Conservation (phyloP, 2,888 invertebrate species). For the Eupithecia pulchellata region DNA sequence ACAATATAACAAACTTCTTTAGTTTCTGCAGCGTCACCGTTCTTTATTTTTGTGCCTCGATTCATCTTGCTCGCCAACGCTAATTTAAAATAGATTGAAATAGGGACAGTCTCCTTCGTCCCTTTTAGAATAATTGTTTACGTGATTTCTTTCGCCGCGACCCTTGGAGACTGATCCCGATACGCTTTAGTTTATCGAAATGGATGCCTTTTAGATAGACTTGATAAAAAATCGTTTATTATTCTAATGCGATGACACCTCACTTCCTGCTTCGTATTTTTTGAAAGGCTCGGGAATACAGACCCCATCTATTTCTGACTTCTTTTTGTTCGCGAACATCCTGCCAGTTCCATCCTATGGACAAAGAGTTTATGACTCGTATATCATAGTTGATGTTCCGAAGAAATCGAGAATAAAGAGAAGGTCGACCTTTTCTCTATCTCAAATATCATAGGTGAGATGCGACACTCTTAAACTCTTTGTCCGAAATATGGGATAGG, state of each 20-base stretch:
- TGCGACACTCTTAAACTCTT: not conserved
- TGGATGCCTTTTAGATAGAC: conserved; percentile 55
- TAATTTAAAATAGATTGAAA: conserved; percentile 56
- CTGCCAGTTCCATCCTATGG: not conserved
- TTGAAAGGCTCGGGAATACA: not conserved
- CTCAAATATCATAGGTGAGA: not conserved
- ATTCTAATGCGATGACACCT: conserved; percentile 45
- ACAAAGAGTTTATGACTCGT: conserved; percentile 1
- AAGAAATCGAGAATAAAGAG: not conserved
- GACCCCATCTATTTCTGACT: not conserved
- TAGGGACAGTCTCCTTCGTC: conserved; percentile 50
- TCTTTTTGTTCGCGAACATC: not conserved
- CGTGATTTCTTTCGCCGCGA: conserved; percentile 59
- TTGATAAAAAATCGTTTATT: conserved; percentile 53
- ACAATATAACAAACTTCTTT: conserved; percentile 7
- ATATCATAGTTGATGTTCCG: conserved; percentile 1
- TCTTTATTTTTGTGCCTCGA: conserved; percentile 7
- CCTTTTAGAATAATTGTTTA: conserved; percentile 65
- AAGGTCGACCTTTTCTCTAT: not conserved
- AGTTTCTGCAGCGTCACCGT: conserved; percentile 9
- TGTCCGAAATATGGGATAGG: not conserved
- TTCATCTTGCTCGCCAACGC: conserved; percentile 23
- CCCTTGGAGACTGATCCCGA: conserved; percentile 47
- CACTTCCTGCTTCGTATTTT: conserved; percentile 31
- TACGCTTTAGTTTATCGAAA: conserved; percentile 49